Conservation (phyloP, 2,797 vertebrate species). For the Scolopax rusticola region DNA sequence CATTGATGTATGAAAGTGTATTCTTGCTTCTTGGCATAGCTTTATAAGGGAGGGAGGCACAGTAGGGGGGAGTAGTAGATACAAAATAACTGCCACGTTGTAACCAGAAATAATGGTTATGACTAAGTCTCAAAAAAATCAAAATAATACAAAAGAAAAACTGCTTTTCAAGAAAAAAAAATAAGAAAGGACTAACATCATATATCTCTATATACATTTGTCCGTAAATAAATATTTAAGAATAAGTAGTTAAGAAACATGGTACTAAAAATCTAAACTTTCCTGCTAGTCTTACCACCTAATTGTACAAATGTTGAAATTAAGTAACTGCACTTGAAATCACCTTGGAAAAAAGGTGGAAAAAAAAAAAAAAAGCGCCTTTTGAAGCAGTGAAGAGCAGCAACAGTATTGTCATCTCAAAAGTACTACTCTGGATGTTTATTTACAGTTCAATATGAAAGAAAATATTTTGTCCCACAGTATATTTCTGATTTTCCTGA, state of each 20-base stretch:
- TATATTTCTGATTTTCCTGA: not conserved
- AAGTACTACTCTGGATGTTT: not conserved
- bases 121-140: not conserved
- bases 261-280: not conserved
- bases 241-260: not conserved
- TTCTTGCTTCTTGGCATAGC: not conserved
- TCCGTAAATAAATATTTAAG: not conserved
- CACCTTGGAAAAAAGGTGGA: not conserved
- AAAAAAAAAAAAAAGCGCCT: not conserved
- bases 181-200: not conserved
- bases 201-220: not conserved
- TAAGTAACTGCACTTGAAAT: not conserved
- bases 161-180: not conserved
- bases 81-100: not conserved
- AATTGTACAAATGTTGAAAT: not conserved
- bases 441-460: not conserved
- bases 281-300: not conserved
- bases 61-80: rapidly evolving
- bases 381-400: not conserved
- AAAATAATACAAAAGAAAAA: not conserved
- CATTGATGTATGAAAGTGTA: not conserved
- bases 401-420: not conserved
- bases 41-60: not conserved
- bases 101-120: not conserved
- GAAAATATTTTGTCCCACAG: not conserved